Percentiles rank a stretch among this genome's conserved stretches.
Conservation (phyloP, 2,797 vertebrate genomes). For the Helarctos malayanus region DNA sequence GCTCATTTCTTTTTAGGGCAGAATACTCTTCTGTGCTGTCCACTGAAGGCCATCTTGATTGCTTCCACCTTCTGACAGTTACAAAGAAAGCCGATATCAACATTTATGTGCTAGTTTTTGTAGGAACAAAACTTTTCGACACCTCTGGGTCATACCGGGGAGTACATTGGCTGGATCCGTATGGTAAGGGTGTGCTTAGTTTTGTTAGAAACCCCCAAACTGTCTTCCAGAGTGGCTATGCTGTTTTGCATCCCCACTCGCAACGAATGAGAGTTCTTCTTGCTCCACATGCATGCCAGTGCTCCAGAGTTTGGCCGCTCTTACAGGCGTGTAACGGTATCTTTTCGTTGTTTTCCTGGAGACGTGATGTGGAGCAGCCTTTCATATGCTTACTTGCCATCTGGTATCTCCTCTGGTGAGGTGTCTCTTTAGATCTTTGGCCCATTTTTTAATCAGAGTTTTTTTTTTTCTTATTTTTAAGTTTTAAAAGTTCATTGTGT, state of each 20-base stretch:
- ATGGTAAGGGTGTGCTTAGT: not conserved
- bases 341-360: not conserved
- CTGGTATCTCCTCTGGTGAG: not conserved
- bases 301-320: not conserved
- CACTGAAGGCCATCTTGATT: not conserved
- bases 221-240: not conserved
- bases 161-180: not conserved
- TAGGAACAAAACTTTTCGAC: not conserved
- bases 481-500: not conserved
- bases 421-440: not conserved
- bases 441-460: not conserved
- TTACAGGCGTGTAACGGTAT: too few relatives aligned
- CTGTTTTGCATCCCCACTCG: not conserved
- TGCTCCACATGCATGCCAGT: not conserved
- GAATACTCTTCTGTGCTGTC: too few relatives aligned
- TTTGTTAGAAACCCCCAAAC: not conserved
- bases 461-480: not conserved
- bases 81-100: not conserved
- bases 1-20: not conserved
- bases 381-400: not conserved
- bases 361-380: not conserved
- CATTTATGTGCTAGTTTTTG: not conserved
- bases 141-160: not conserved
- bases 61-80: not conserved
- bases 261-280: not conserved